Percentiles rank a stretch among this genome's conserved stretches.
These are phyloP conservation scores for Neopelma chrysocephalum DNA, from an alignment of 2,797 vertebrate species.

Conservation along the genomic window DNA sequence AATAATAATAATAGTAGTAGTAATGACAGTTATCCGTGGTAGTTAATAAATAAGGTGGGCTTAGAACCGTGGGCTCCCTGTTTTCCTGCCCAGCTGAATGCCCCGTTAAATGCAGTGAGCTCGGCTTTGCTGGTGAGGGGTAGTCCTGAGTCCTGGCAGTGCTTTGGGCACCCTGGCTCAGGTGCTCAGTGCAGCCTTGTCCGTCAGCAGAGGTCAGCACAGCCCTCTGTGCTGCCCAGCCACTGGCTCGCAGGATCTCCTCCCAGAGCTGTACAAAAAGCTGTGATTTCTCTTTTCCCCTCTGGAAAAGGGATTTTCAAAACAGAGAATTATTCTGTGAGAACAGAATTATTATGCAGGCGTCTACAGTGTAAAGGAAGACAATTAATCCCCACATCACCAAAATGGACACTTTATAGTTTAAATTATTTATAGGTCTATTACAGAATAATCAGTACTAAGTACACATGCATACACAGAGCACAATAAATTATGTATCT, in stretches of 20 bases:
- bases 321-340: too few species aligned
- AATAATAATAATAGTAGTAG: background rate
- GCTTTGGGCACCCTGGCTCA: background rate
- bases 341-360: background rate
- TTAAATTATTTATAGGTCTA: slow-evolving; percentile 26
- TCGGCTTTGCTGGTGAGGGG: background rate
- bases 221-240: background rate
- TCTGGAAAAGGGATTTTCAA: background rate
- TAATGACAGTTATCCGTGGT: rapidly evolving
- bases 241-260: background rate
- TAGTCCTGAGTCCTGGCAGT: background rate
- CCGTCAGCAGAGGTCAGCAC: background rate
- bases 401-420: background rate
- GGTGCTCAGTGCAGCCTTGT: rapidly evolving
- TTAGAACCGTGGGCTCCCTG: background rate
- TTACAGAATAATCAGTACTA: slow-evolving; percentile 12
- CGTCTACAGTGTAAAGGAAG: background rate
- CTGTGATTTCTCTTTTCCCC: background rate
- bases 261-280: background rate
- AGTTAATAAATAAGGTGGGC: background rate
- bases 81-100: background rate
- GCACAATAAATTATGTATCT: slow-evolving; percentile 16
- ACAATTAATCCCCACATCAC: background rate
- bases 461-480: background rate
- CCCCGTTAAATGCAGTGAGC: background rate